Evolutionary conservation across 2,797 vertebrate genomes (phyloP).

Genomic region (Spheniscus humboldti): DNA sequence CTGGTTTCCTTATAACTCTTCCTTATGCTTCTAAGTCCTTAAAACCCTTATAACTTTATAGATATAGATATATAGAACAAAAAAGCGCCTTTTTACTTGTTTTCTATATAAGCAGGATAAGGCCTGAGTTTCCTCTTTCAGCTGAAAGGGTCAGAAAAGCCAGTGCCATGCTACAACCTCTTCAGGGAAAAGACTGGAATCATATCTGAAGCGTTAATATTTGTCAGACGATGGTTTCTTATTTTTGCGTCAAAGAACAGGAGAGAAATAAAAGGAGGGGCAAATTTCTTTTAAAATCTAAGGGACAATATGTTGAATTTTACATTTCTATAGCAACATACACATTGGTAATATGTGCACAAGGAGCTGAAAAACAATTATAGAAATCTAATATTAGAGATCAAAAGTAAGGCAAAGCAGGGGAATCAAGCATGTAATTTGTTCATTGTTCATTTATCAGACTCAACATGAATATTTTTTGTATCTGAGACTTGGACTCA

Average conservation of each 20-base stretch:
- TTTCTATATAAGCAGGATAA: neutral
- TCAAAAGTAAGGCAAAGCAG: constrained; percentile 29
- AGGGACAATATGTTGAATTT: neutral
- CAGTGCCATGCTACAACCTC: neutral
- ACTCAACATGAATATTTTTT: neutral
- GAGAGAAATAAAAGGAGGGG: neutral
- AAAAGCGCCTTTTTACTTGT: neutral
- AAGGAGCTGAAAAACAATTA: constrained; percentile 16
- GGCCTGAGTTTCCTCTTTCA: neutral
- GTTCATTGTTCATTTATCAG: constrained; percentile 43
- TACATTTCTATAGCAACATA: neutral
- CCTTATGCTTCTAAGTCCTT: neutral
- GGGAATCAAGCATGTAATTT: constrained; percentile 32
- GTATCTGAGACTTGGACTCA: neutral
- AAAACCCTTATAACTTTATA: neutral
- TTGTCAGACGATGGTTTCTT: neutral
- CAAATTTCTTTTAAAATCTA: neutral
- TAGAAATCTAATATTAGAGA: constrained; percentile 18
- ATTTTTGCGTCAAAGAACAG: neutral
- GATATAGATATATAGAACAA: neutral
- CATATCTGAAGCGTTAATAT: neutral
- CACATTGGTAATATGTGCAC: neutral
- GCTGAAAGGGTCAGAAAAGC: neutral
- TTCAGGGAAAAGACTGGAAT: neutral
- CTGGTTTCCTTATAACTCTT: neutral